These are phyloP conservation scores for Drosophila serrata DNA, from an alignment of 1,140 invertebrate species.

Conservation along the genomic window DNA sequence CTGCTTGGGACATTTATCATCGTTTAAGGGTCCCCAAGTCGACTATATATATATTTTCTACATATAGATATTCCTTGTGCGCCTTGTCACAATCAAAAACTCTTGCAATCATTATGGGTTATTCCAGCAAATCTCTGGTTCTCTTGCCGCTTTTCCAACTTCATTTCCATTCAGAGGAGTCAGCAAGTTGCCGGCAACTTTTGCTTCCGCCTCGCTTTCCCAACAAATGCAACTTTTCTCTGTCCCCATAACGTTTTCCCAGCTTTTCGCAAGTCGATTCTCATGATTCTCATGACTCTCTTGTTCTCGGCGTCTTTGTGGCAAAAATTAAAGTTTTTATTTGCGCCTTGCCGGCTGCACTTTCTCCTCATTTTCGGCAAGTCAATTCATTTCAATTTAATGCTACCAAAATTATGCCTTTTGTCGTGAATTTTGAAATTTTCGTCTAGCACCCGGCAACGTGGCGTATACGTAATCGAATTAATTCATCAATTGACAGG, in stretches of 20 bases:
- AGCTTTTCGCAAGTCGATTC: not conserved
- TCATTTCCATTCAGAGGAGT: slow-evolving; percentile 55
- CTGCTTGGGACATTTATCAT: slow-evolving; percentile 69
- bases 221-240: slow-evolving; percentile 43
- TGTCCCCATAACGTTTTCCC: not conserved
- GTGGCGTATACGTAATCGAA: slow-evolving; percentile 41
- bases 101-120: slow-evolving; percentile 51
- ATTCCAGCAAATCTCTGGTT: slow-evolving; percentile 16
- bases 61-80: not conserved
- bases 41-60: not conserved
- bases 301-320: slow-evolving; percentile 39
- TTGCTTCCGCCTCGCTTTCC: slow-evolving; percentile 47
- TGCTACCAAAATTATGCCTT: slow-evolving; percentile 53
- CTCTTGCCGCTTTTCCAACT: slow-evolving; percentile 43
- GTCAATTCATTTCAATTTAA: slow-evolving; percentile 57
- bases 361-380: slow-evolving; percentile 3
- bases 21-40: slow-evolving; percentile 11
- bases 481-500: slow-evolving; percentile 4
- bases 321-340: slow-evolving; percentile 66
- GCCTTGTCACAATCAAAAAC: slow-evolving; percentile 60
- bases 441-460: not conserved
- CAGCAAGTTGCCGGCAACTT: slow-evolving; percentile 47
- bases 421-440: slow-evolving; percentile 16
- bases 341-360: slow-evolving; percentile 22
- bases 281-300: slow-evolving; percentile 16